A percentile compares a stretch with the other conserved stretches of the same genome.
These are phyloP conservation scores for Harpalus rubripes DNA, from an alignment of 2,888 invertebrate species.

Conservation along the genomic window DNA sequence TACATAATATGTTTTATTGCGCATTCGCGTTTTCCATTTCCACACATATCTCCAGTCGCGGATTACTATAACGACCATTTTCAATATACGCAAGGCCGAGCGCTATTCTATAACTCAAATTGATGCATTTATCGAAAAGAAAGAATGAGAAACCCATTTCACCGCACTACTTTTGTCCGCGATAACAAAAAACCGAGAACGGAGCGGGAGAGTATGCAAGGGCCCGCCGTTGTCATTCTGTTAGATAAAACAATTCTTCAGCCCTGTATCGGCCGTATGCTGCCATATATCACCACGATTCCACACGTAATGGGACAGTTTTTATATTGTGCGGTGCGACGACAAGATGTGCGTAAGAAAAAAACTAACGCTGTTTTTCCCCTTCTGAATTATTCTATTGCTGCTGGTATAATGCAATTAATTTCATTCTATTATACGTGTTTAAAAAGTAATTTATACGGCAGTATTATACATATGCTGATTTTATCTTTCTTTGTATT, in stretches of 20 bases:
- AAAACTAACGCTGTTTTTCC: not conserved
- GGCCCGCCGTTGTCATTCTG: slow-evolving; percentile 35
- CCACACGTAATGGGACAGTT: slow-evolving; percentile 53
- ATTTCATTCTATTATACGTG: slow-evolving; percentile 13
- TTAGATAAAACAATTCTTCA: slow-evolving; percentile 64
- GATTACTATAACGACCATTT: slow-evolving; percentile 66
- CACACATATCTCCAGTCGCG: slow-evolving; percentile 50
- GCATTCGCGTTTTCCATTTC: slow-evolving; percentile 59
- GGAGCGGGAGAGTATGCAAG: slow-evolving; percentile 34
- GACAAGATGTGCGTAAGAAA: slow-evolving; percentile 9
- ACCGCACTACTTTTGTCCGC: slow-evolving; percentile 54
- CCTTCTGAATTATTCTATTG: slow-evolving; percentile 16
- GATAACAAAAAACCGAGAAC: slow-evolving; percentile 60
- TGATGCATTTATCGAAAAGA: slow-evolving; percentile 65
- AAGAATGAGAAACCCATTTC: slow-evolving; percentile 62
- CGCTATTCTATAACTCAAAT: slow-evolving; percentile 65
- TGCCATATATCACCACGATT: slow-evolving; percentile 47
- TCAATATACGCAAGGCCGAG: slow-evolving; percentile 60
- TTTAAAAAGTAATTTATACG: slow-evolving; percentile 35
- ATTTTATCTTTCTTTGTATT: slow-evolving; percentile 34
- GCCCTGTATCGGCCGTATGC: slow-evolving; percentile 53
- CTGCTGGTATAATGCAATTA: slow-evolving; percentile 14
- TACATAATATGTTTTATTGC: slow-evolving; percentile 67
- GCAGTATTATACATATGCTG: slow-evolving; percentile 32
- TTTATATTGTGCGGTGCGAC: slow-evolving; percentile 51